phyloP scores from a whole-genome alignment of 2,888 invertebrate genomes.

The Autographa gamma region DNA sequence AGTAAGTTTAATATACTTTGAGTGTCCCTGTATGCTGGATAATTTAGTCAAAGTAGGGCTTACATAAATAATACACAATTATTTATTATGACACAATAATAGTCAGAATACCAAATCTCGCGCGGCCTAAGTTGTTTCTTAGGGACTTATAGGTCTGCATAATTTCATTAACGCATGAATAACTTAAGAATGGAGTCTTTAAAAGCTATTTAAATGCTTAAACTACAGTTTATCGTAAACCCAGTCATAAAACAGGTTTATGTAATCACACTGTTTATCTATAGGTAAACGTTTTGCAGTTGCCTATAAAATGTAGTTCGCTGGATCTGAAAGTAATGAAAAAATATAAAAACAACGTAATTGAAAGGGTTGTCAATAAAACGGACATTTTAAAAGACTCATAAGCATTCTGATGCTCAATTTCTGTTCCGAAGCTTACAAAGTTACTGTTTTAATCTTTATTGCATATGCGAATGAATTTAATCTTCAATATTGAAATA shows the following conservation, averaged over 20 bases:
- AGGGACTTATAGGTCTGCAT: slow-evolving; percentile 30
- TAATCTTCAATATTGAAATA: not conserved
- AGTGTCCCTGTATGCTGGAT: no score
- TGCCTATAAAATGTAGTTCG: slow-evolving; percentile 40
- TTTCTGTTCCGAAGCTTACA: not conserved
- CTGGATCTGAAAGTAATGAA: slow-evolving; percentile 21
- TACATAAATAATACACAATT: not conserved
- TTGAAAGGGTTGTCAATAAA: slow-evolving; percentile 17
- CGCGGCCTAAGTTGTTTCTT: not conserved
- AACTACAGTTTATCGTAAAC: slow-evolving; percentile 42
- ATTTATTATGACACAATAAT: not conserved
- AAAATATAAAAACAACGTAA: slow-evolving; percentile 12
- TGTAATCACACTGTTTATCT: slow-evolving; percentile 26
- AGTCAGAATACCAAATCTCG: not conserved
- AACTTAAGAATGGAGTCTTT: slow-evolving; percentile 20
- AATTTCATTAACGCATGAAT: slow-evolving; percentile 21
- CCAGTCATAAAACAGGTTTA: slow-evolving; percentile 39
- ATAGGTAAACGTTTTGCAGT: slow-evolving; percentile 26
- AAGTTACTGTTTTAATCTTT: not conserved
- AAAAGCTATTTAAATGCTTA: slow-evolving; percentile 31
- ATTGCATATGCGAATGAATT: not conserved
- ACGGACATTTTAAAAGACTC: not conserved
- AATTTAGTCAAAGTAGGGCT: not conserved
- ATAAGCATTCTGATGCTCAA: not conserved
- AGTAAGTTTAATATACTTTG: no score